Evolutionary conservation across 1,140 invertebrate species (phyloP).

Genomic region (Drosophila repletoides): DNA sequence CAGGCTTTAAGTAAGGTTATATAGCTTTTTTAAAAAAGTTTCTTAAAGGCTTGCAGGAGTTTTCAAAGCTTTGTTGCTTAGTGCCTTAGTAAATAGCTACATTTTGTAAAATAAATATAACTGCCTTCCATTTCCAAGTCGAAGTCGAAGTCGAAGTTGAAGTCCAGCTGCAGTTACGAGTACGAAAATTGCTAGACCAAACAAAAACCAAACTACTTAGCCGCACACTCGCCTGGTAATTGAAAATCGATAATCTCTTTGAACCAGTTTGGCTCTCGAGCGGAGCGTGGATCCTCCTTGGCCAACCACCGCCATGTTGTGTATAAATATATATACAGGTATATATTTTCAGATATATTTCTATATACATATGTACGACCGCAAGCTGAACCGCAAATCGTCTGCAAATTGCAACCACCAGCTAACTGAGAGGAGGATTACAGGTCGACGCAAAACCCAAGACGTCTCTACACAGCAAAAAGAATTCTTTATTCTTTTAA

Average conservation of each 20-base stretch:
- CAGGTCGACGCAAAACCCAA: background rate
- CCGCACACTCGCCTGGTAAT: conserved; percentile 77
- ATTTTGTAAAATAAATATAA: conserved; percentile 12
- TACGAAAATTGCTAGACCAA: conserved; percentile 77
- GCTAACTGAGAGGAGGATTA: conserved; percentile 39
- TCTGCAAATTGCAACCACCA: conserved; percentile 76
- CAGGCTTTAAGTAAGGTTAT: too few relatives aligned
- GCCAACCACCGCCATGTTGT: conserved; percentile 48
- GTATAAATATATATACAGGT: conserved; percentile 22
- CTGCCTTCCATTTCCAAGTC: background rate
- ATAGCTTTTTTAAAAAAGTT: too few relatives aligned
- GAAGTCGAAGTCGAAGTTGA: background rate
- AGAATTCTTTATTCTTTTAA: too few relatives aligned
- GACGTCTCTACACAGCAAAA: too few relatives aligned
- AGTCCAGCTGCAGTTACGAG: conserved; percentile 62
- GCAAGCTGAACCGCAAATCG: conserved; percentile 68
- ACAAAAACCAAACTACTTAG: conserved; percentile 80
- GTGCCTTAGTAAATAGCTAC: conserved; percentile 51
- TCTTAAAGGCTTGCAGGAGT: too few relatives aligned
- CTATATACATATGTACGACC: conserved; percentile 19
- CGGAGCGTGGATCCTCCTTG: conserved; percentile 33
- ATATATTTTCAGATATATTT: background rate
- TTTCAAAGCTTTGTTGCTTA: conserved; percentile 1
- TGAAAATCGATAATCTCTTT: conserved; percentile 80
- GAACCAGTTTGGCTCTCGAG: conserved; percentile 69